These are phyloP conservation scores for Melospiza melodia DNA, from an alignment of 2,113 vertebrate genomes.

Conservation along the genomic window DNA sequence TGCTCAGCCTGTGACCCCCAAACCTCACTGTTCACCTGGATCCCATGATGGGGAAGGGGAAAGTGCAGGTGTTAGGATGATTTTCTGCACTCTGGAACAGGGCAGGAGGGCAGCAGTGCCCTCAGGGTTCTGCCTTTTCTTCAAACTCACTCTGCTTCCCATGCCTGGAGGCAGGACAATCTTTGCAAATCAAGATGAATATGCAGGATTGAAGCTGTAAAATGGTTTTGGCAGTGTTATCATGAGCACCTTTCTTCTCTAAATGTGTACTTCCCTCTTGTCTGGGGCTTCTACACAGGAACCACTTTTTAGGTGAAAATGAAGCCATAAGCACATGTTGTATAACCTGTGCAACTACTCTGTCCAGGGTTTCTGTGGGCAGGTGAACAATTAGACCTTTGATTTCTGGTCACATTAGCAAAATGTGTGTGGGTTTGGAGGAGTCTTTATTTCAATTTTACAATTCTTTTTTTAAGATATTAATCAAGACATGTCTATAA, in stretches of 20 bases:
- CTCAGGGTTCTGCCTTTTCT: not conserved
- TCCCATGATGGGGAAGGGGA: not conserved
- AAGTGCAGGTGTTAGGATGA: not conserved
- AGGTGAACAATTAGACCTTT: not conserved
- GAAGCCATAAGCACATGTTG: not conserved
- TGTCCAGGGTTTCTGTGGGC: not conserved
- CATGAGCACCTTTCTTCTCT: not conserved
- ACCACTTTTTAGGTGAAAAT: not conserved
- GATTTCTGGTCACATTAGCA: not conserved
- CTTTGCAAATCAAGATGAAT: not conserved
- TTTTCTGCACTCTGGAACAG: not conserved
- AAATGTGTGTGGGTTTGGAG: not conserved
- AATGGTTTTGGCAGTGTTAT: not conserved
- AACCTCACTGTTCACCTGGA: not conserved
- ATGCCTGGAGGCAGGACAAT: not conserved
- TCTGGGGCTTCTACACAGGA: not conserved
- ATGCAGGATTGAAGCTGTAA: not conserved
- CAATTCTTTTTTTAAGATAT: not conserved
- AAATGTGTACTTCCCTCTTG: not conserved
- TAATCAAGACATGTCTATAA: not conserved
- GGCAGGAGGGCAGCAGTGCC: not conserved
- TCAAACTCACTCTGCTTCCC: not conserved
- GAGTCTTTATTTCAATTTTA: not conserved
- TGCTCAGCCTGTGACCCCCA: not conserved
- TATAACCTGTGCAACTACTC: accelerated